Conservation (phyloP, 2,113 vertebrate species). For the Ptilonorhynchus violaceus region DNA sequence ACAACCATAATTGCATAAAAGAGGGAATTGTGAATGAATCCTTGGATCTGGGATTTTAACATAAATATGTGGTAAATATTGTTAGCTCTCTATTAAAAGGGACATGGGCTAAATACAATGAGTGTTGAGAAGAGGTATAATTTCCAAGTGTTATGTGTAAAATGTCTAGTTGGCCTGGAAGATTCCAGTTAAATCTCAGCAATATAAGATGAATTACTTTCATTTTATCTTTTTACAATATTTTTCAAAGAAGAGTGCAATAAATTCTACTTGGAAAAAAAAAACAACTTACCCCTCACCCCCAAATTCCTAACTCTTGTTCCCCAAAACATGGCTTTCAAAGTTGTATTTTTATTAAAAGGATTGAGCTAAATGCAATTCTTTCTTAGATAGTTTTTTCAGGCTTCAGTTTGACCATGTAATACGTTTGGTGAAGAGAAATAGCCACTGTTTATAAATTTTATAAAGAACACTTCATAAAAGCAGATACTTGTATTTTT, state of each 20-base stretch:
- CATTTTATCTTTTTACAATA: neutral
- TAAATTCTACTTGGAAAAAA: neutral
- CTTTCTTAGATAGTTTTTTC: neutral
- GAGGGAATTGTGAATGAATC: slow-evolving; percentile 12
- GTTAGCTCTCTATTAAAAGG: slow-evolving; percentile 9
- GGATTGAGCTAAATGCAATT: neutral
- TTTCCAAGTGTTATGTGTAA: slow-evolving; percentile 35
- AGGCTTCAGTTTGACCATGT: neutral
- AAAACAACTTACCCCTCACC: rapidly evolving
- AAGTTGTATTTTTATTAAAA: neutral
- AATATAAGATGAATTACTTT: neutral
- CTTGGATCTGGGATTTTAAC: slow-evolving; percentile 32
- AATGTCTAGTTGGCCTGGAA: slow-evolving; percentile 11
- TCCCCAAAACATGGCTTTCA: neutral
- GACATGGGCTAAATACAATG: neutral
- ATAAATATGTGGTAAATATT: slow-evolving; percentile 64
- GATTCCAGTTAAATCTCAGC: neutral
- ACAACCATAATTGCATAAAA: slow-evolving; percentile 40
- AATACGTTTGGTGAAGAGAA: neutral
- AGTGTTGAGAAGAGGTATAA: neutral
- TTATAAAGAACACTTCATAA: neutral
- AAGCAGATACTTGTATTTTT: neutral
- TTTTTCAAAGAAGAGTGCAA: neutral
- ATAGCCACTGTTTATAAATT: neutral
- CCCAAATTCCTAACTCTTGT: neutral